Base-by-base conservation (phyloP, 2,113 vertebrate genomes). In the Laticauda laticaudata region DNA sequence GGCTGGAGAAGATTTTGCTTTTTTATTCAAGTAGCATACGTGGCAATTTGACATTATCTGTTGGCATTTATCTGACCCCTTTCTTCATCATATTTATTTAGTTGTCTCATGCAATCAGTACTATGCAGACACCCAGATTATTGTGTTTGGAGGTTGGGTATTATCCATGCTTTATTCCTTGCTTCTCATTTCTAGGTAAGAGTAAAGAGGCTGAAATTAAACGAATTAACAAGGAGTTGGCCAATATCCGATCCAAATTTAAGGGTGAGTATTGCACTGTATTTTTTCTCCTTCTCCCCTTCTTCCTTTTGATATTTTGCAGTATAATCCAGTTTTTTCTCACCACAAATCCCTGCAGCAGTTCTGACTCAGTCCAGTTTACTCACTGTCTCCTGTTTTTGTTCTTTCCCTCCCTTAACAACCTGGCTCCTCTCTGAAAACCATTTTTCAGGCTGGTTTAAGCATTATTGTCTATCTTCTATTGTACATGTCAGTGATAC, bases 151-250 rank as follows among this genome's bases (percentile, higher is more conserved):
- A 81, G 4, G 9, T 26, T 29, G 85, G 7, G 20, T 39, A 14
- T 51, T 3, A 45, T 26, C 57, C 54, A 26, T 55, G 21, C 53
- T 45, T 91, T 81, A 89, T 57, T 10, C 18, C n/a, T 90, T 90
- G 92, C 57, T 91, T 59, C 56, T 87, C 56, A 81, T 24, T 8
- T 87, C 59, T 93, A 99, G 99, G 99, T 97, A 99, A 99, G 95
- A 99, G 99, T 97, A 99, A 99, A 97, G 99, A 99, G 97, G 98
- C 99, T 0, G 99, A 99, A 97, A 99, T 99, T 94, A 99, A 99
- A 94, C 98, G 99, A 93, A 99, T 99, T 95, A 99, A 99, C 95
- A 99, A 99, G 95, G 99, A 99, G 96, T 96, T 99, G 95, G 99
- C 99, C 94, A 99, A 99, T 95, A 99, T 99, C 91, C 98, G 99